A percentile compares a stretch with the other conserved stretches of the same genome.
These are phyloP conservation scores for Caracal caracal DNA, from an alignment of 2,113 vertebrate species.

Conservation along the genomic window DNA sequence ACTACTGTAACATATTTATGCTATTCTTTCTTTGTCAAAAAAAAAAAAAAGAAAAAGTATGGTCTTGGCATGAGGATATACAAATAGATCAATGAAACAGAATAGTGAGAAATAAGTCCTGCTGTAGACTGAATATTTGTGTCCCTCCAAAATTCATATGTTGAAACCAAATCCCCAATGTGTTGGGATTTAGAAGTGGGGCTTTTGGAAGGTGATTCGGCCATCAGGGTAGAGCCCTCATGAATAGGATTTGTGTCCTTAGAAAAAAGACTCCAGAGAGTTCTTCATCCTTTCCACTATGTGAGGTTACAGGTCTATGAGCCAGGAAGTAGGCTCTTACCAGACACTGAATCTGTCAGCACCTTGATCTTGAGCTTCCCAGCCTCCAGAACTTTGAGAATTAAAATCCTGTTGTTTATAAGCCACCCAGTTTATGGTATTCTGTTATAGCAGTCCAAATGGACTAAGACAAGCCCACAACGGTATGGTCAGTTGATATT, in stretches of 20 bases:
- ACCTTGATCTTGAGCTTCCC: background rate
- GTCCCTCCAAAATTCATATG: background rate
- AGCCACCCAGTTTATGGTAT: background rate
- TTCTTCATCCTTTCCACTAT: background rate
- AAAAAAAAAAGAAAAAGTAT: too few species aligned
- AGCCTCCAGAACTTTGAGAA: background rate
- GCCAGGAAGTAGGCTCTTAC: background rate
- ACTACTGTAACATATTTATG: background rate
- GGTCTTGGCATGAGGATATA: background rate
- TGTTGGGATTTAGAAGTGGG: background rate
- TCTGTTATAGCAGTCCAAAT: background rate
- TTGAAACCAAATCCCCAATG: background rate
- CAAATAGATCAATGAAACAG: background rate
- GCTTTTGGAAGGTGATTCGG: background rate
- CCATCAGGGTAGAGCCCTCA: background rate
- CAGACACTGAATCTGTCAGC: background rate
- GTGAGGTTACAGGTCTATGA: background rate
- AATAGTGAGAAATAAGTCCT: background rate
- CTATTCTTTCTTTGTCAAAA: too few species aligned
- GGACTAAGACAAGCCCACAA: background rate
- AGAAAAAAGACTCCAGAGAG: background rate
- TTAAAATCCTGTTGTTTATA: background rate
- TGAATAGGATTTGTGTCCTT: background rate
- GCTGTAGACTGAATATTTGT: background rate
- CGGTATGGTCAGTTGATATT: background rate